Percentiles rank a stretch among this genome's conserved stretches.
phyloP scores from a whole-genome alignment of 2,888 invertebrate genomes.

The Tillus elongatus region DNA sequence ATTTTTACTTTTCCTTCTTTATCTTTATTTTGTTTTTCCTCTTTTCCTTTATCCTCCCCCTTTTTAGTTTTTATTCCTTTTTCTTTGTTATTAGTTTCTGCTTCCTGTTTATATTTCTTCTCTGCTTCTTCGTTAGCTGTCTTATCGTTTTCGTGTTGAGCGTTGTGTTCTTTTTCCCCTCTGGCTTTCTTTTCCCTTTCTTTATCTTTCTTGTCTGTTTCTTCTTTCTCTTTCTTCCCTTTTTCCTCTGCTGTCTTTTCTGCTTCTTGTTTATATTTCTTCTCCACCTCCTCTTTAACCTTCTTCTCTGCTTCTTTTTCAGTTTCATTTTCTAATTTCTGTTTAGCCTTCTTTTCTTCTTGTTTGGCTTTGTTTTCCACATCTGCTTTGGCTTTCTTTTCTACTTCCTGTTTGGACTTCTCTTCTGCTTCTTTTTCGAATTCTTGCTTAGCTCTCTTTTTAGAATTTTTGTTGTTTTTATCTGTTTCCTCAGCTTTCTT shows the following conservation, averaged over 20 bases:
- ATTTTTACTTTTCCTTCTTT: too few species aligned
- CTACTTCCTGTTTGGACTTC: slow-evolving; percentile 17
- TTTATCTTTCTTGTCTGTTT: slow-evolving; percentile 14
- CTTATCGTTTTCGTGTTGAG: slow-evolving; percentile 11
- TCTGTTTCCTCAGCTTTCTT: slow-evolving; percentile 4
- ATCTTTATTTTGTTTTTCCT: slow-evolving; percentile 17
- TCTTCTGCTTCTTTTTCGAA: slow-evolving; percentile 14
- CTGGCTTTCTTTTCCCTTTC: slow-evolving; percentile 18
- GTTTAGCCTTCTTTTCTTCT: slow-evolving; percentile 17
- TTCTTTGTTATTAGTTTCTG: slow-evolving; percentile 19
- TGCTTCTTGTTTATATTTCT: slow-evolving; percentile 17
- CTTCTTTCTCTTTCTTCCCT: slow-evolving; percentile 11
- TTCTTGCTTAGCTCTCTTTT: slow-evolving; percentile 21
- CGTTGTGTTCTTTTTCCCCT: slow-evolving; percentile 17
- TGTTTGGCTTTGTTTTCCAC: slow-evolving; percentile 19
- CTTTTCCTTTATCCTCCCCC: slow-evolving; percentile 13
- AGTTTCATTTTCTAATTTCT: slow-evolving; percentile 13
- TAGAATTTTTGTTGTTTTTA: slow-evolving; percentile 16
- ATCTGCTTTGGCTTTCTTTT: too few species aligned
- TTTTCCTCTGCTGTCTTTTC: slow-evolving; percentile 21
- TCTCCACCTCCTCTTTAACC: not conserved
- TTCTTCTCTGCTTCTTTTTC: slow-evolving; percentile 24
- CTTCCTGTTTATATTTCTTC: slow-evolving; percentile 17
- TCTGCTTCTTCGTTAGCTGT: slow-evolving; percentile 20
- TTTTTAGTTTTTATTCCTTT: slow-evolving; percentile 17